Percentiles rank a stretch among this genome's conserved stretches.
Conservation (phyloP, 2,888 invertebrate genomes). For the Lasioglossum zephyrum region DNA sequence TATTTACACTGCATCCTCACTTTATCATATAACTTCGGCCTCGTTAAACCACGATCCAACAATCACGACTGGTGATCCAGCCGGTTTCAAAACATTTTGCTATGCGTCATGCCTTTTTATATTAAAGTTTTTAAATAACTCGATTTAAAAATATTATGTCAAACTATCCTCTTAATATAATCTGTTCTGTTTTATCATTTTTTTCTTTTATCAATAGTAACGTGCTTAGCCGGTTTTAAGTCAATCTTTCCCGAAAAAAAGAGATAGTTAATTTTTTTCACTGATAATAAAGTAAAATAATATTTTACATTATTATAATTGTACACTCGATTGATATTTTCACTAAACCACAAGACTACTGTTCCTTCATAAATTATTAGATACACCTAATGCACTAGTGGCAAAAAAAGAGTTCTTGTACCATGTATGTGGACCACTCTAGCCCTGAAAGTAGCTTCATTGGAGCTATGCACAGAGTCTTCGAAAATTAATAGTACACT, state of each 20-base stretch:
- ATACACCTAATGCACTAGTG: conserved; percentile 75
- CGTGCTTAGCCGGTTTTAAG: conserved; percentile 45
- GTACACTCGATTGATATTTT: conserved; percentile 67
- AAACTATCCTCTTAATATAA: conserved; percentile 58
- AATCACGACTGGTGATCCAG: conserved; percentile 27
- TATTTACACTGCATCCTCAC: conserved; percentile 77
- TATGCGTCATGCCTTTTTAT: conserved; percentile 41
- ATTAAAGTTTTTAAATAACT: conserved; percentile 64
- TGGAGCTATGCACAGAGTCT: conserved; percentile 60
- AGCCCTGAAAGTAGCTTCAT: conserved; percentile 55
- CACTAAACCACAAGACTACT: conserved; percentile 74
- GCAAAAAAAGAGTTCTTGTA: conserved; percentile 73
- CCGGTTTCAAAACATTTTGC: conserved; percentile 32
- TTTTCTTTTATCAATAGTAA: conserved; percentile 42
- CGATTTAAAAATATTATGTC: conserved; percentile 71
- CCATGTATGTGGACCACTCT: conserved; percentile 64
- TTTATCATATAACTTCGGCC: conserved; percentile 64
- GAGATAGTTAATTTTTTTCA: conserved; percentile 49
- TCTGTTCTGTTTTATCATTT: conserved; percentile 14
- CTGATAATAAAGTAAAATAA: conserved; percentile 65
- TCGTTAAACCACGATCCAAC: conserved; percentile 31
- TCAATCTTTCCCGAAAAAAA: conserved; percentile 41
- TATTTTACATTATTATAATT: conserved; percentile 72
- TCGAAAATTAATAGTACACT: conserved; percentile 60
- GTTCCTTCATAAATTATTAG: conserved; percentile 79